phyloP scores from a whole-genome alignment of 2,888 invertebrate species.

The Ophion ventricosus region DNA sequence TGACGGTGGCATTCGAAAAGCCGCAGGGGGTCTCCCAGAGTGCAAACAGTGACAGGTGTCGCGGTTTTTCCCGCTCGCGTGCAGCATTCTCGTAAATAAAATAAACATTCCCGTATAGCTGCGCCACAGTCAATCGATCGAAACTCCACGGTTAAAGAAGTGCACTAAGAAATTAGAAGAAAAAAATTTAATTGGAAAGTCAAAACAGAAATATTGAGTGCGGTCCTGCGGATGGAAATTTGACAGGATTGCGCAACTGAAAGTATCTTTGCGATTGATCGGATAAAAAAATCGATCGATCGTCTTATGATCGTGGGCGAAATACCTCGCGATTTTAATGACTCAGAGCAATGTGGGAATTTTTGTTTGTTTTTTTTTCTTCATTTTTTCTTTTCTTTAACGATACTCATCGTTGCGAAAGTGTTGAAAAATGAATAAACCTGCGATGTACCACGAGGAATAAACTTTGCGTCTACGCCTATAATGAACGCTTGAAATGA shows the following conservation, averaged over 20 bases:
- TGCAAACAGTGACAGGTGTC: constrained; percentile 56
- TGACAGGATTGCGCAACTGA: too few species aligned
- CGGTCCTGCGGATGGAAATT: too few species aligned
- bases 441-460: not conserved
- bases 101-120: not conserved
- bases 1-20: constrained; percentile 45
- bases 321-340: too few species aligned
- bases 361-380: not conserved
- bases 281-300: too few species aligned
- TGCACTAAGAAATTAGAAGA: not conserved
- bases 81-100: constrained; percentile 18
- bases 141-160: not conserved
- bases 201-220: not conserved
- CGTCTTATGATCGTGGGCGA: too few species aligned
- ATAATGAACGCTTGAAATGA: constrained; percentile 3
- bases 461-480: constrained; percentile 9
- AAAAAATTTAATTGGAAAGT: not conserved
- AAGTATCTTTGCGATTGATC: too few species aligned
- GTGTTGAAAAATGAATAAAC: not conserved
- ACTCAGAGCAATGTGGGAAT: not conserved
- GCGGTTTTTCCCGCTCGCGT: constrained; percentile 43
- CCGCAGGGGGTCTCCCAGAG: constrained; percentile 42
- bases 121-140: not conserved
- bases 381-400: not conserved
- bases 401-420: not conserved